Base-by-base conservation (phyloP, 1,140 invertebrate genomes). In the Halictus rubicundus region DNA sequence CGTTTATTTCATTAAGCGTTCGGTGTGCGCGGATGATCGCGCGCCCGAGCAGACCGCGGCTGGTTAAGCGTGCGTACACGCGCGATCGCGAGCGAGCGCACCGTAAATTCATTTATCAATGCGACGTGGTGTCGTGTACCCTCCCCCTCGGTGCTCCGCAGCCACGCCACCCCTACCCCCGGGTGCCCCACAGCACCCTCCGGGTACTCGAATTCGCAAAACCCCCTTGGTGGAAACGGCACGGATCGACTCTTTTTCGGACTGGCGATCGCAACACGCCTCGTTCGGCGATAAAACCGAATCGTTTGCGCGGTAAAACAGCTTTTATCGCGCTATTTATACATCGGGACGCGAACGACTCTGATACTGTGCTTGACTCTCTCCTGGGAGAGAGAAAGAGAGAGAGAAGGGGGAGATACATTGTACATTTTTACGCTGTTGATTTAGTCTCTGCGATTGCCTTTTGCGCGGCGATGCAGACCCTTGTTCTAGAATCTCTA, bases 1-100 rank as follows among this genome's bases (percentile, higher is more conserved):
- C 85, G 87, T 84, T 85, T 85, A 88, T 88, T 88, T 86, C 85
- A 88, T 88, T 88, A 87, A 89, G 49, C 76, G 81, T 65, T 72
- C 39, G 57, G 37, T n/a, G 79, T 16, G 61, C 61, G 59, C 46
- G 57, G 23, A 52, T 54, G 65, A 76, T 65, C 54, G 71, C 52
- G 72, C 52, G 27, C 16, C 23, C 32, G 19, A 25, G 19, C 32
- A 71, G 32, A 52, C 49, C 60, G 39, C 27, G 9, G 60, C 49
- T 42, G 49, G 21, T 52, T 59, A 23, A 25, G 42, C 46, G 49
- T 25, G 64, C 59, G 57, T 25, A 12, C 3, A 4, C 54, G 19
- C 21, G 54, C 5, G 12, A n/a, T n/a, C 10, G 25, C 70, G 63
- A 6, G 6, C 8, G 21, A 5, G 25, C 63, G 52, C 19, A 64